Percentiles rank a stretch among this genome's conserved stretches.
These are phyloP conservation scores for Xanthia icteritia DNA, from an alignment of 2,888 invertebrate genomes.

Conservation along the genomic window DNA sequence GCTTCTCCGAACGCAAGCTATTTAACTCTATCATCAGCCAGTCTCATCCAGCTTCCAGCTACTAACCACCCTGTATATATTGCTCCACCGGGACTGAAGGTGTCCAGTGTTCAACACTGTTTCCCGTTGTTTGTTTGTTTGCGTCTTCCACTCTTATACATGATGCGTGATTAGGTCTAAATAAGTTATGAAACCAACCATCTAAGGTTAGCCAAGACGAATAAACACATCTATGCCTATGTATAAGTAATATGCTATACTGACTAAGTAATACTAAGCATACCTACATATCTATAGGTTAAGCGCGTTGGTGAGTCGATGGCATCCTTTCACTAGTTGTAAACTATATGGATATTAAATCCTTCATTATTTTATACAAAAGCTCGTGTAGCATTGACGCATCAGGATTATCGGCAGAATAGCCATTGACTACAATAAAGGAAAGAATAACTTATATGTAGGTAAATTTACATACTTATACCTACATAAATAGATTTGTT, in stretches of 20 bases:
- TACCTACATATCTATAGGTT: not conserved
- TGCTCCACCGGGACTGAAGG: not conserved
- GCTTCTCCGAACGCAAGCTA: not conserved
- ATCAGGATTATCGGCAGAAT: constrained; percentile 3
- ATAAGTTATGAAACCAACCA: not conserved
- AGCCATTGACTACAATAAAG: not conserved
- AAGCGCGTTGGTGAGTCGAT: constrained; percentile 7
- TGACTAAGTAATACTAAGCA: not conserved
- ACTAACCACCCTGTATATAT: not conserved
- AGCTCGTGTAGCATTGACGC: not conserved
- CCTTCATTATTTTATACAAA: not conserved
- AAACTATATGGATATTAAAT: constrained; percentile 16
- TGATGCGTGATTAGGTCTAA: not conserved
- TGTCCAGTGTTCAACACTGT: too few species aligned
- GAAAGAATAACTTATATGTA: not conserved
- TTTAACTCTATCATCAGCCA: not conserved
- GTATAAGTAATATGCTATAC: not conserved
- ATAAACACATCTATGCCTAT: not conserved
- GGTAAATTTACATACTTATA: not conserved
- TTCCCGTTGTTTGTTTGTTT: not conserved
- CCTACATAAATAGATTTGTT: too few species aligned
- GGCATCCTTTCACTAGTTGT: constrained; percentile 41
- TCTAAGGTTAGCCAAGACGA: not conserved
- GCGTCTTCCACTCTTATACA: not conserved
- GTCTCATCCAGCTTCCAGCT: not conserved